Percentiles rank a stretch among this genome's conserved stretches.
phyloP scores from a whole-genome alignment of 2,797 vertebrate species.

The Urocyon cinereoargenteus region DNA sequence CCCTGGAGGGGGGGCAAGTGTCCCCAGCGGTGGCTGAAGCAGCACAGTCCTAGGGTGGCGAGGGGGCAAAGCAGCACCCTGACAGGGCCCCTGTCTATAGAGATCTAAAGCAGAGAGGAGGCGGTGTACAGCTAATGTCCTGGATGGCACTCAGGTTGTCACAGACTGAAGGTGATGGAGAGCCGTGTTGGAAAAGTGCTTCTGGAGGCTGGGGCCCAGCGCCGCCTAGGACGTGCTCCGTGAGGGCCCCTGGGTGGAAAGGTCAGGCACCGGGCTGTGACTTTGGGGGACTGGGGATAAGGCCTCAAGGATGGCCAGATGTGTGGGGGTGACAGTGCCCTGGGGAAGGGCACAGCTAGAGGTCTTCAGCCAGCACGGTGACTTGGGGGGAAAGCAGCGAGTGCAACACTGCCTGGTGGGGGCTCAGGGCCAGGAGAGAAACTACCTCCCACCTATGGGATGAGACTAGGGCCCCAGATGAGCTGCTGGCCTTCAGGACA shows the following conservation, averaged over 20 bases:
- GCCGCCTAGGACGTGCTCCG: neutral
- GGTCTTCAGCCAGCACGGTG: neutral
- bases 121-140: neutral
- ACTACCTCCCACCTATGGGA: neutral
- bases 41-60: neutral
- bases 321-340: neutral
- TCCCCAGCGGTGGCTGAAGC: neutral
- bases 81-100: too few relatives aligned
- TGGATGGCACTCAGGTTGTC: neutral
- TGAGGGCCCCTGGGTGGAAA: neutral
- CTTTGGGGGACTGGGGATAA: neutral
- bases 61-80: neutral
- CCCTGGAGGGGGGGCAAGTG: accelerated
- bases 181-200: neutral
- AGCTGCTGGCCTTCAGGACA: accelerated
- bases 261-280: neutral
- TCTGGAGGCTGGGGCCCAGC: neutral
- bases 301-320: neutral
- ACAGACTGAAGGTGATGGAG: neutral
- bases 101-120: neutral
- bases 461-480: neutral
- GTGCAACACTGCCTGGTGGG: neutral
- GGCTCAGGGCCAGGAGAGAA: neutral
- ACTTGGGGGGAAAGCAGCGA: accelerated
- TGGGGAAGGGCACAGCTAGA: neutral